These are phyloP conservation scores for Pituophis catenifer DNA, from an alignment of 2,113 vertebrate genomes.

Conservation along the genomic window DNA sequence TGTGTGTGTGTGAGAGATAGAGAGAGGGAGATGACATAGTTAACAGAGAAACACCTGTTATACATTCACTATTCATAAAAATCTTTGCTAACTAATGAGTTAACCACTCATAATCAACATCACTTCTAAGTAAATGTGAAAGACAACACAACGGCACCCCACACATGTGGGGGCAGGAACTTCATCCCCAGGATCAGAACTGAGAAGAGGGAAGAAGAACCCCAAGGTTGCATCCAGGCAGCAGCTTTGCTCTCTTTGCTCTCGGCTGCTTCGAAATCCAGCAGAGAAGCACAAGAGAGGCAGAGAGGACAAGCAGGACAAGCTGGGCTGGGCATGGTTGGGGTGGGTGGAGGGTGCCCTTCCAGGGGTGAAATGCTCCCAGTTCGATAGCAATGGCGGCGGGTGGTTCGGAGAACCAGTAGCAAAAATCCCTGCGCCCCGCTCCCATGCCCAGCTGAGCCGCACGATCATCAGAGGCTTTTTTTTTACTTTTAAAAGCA, in stretches of 20 bases:
- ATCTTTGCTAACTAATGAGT: not conserved
- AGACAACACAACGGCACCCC: not conserved
- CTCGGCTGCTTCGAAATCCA: not conserved
- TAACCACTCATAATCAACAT: not conserved
- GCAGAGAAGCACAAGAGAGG: no score
- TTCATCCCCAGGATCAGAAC: not conserved
- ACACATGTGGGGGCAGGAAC: not conserved
- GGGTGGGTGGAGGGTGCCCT: not conserved
- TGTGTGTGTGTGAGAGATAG: no score
- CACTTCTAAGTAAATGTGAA: not conserved
- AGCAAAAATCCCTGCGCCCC: no score
- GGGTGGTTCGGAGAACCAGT: no score
- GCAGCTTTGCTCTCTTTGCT: not conserved
- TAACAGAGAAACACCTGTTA: not conserved
- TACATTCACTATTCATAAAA: not conserved
- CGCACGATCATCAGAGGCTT: no score
- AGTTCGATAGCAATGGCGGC: no score
- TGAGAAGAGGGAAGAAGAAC: not conserved
- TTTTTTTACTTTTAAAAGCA: no score
- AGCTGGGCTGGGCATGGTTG: not conserved
- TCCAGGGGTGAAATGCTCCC: no score
- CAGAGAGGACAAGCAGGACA: not conserved
- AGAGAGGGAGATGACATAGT: not conserved
- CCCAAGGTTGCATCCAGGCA: not conserved
- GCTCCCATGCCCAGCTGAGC: no score